These are phyloP conservation scores for Scleropages formosus DNA, from an alignment of 2,797 vertebrate species.

Conservation along the genomic window DNA sequence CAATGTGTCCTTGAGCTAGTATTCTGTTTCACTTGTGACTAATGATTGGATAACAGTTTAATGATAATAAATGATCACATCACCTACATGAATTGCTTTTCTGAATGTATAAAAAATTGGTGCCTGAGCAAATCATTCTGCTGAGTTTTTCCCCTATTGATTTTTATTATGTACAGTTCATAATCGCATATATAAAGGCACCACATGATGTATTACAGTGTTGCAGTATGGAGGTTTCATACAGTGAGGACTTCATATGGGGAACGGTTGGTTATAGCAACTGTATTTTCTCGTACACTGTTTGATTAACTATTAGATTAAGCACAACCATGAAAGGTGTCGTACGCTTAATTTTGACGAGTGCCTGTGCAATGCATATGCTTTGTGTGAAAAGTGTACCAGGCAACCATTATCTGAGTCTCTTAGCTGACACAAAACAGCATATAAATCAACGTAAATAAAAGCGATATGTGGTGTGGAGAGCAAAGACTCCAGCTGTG, in stretches of 20 bases:
- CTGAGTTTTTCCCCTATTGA: constrained; percentile 58
- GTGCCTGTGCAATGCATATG: no score
- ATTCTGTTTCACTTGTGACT: constrained; percentile 45
- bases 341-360: no score
- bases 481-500: not conserved
- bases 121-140: constrained; percentile 53
- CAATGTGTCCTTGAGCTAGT: constrained; percentile 20
- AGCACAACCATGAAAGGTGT: not conserved
- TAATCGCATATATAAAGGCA: constrained; percentile 46
- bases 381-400: no score
- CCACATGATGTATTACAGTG: constrained; percentile 19
- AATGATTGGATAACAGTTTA: constrained; percentile 52
- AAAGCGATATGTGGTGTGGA: no score
- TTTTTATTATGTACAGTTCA: constrained; percentile 49
- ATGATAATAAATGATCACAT: constrained; percentile 60
- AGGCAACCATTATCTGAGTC: not conserved
- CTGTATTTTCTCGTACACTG: not conserved
- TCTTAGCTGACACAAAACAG: not conserved
- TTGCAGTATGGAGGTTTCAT: not conserved
- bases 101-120: constrained; percentile 43
- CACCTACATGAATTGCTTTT: constrained; percentile 55
- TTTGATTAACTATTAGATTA: not conserved
- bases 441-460: not conserved
- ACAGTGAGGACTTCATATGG: not conserved
- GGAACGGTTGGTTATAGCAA: no score